phyloP scores from a whole-genome alignment of 1,140 invertebrate genomes.

The Danaus plexippus region DNA sequence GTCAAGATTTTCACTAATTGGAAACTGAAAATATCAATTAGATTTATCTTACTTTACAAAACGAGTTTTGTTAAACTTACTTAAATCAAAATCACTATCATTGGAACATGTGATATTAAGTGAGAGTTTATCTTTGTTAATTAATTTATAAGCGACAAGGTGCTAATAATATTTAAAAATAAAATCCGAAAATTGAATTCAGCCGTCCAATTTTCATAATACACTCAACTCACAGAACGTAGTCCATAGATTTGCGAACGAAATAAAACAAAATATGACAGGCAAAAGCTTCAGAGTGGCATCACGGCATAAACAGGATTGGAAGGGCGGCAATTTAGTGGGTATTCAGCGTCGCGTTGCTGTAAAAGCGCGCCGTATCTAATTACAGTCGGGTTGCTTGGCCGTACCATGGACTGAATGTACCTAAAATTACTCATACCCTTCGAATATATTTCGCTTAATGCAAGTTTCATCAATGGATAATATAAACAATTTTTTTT shows the following conservation, averaged over 20 bases:
- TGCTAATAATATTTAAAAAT: constrained; percentile 15
- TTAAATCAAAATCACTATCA: no score
- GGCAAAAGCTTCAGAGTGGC: constrained; percentile 35
- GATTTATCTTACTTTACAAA: not conserved
- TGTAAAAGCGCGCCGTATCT: constrained; percentile 69
- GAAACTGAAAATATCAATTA: constrained; percentile 13
- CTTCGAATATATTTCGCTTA: constrained; percentile 2
- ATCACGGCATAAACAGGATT: constrained; percentile 53
- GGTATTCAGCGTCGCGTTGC: constrained; percentile 57
- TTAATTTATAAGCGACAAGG: constrained; percentile 12
- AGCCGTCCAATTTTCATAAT: no score
- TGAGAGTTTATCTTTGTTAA: not conserved
- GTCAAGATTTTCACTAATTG: constrained; percentile 20
- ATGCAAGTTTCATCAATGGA: not conserved
- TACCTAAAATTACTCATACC: not conserved
- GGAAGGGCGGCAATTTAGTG: constrained; percentile 66
- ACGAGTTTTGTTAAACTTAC: no score
- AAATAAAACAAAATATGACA: constrained; percentile 38
- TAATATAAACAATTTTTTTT: constrained; percentile 4
- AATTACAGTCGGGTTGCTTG: constrained; percentile 62
- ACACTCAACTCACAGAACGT: constrained; percentile 13
- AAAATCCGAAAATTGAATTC: constrained; percentile 17
- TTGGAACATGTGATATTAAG: no score
- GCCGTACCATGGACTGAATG: constrained; percentile 15
- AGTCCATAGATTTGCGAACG: constrained; percentile 7